Evolutionary conservation across 2,113 vertebrate species (phyloP).

Genomic region (Dromiciops gliroides): DNA sequence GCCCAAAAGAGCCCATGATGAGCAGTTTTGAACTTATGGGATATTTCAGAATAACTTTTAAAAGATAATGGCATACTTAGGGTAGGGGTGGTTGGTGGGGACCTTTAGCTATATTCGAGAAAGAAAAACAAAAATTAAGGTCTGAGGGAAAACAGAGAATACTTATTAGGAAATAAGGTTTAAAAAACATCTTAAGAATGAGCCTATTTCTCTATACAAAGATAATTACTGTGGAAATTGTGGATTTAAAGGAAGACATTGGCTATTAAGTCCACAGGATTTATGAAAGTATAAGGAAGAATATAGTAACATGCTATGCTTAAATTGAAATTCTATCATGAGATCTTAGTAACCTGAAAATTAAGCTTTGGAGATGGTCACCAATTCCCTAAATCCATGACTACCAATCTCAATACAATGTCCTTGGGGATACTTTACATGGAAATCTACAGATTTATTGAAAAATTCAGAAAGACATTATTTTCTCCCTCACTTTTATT

Average conservation of each 20-base stretch:
- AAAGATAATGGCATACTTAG: not conserved
- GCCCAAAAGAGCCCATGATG: not conserved
- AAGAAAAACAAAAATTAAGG: not conserved
- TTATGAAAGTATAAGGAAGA: constrained; percentile 6
- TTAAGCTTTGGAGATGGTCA: not conserved
- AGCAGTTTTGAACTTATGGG: not conserved
- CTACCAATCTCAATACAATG: not conserved
- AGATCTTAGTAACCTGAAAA: not conserved
- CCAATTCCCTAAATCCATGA: not conserved
- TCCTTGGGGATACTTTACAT: not conserved
- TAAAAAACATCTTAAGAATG: not conserved
- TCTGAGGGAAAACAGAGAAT: not conserved
- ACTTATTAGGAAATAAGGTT: fast-evolving
- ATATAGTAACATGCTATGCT: not conserved
- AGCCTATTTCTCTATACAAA: not conserved
- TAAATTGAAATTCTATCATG: not conserved
- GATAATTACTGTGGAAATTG: not conserved
- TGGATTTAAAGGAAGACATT: not conserved
- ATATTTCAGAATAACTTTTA: not conserved
- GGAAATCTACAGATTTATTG: not conserved
- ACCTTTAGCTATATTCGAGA: not conserved
- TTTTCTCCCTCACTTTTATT: constrained; percentile 15
- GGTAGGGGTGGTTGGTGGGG: not conserved
- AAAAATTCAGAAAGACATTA: not conserved
- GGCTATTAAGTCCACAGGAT: not conserved